A percentile compares a stretch with the other conserved stretches of the same genome.
Evolutionary conservation across 2,888 invertebrate species (phyloP).

Genomic region (Petrolisthes manimaculis): DNA sequence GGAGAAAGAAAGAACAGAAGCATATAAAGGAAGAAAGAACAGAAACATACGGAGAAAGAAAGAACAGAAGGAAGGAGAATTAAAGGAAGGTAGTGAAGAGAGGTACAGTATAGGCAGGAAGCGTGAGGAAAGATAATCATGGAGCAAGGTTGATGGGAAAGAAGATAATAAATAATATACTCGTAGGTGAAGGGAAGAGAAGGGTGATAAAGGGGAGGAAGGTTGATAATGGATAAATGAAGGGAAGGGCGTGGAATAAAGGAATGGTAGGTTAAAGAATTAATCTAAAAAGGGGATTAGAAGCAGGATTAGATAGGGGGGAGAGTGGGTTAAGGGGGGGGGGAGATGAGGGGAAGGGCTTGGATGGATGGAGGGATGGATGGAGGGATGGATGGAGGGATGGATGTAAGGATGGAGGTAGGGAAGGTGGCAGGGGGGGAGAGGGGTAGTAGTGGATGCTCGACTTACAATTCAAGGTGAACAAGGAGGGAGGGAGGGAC

Average conservation of each 20-base stretch:
- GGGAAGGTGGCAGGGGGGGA: background rate
- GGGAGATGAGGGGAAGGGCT: background rate
- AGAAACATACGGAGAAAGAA: background rate
- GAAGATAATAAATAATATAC: no score
- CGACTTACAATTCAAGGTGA: background rate
- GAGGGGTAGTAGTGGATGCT: background rate
- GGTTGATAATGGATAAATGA: no score
- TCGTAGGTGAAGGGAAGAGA: no score
- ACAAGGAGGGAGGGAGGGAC: background rate
- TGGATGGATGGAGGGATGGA: background rate
- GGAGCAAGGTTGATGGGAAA: no score
- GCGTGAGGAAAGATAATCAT: background rate
- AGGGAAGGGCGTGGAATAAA: no score
- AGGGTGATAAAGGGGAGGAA: no score
- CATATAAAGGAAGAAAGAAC: no score
- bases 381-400: background rate
- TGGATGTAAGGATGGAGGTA: background rate
- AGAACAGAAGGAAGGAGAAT: background rate
- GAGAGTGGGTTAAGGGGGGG: background rate
- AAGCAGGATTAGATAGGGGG: background rate
- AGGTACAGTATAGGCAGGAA: background rate
- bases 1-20: no score
- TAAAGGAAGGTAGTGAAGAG: background rate
- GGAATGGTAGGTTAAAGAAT: background rate
- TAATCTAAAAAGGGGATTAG: background rate